Conservation (phyloP, 1,140 invertebrate species). For the Papilio polytes region DNA sequence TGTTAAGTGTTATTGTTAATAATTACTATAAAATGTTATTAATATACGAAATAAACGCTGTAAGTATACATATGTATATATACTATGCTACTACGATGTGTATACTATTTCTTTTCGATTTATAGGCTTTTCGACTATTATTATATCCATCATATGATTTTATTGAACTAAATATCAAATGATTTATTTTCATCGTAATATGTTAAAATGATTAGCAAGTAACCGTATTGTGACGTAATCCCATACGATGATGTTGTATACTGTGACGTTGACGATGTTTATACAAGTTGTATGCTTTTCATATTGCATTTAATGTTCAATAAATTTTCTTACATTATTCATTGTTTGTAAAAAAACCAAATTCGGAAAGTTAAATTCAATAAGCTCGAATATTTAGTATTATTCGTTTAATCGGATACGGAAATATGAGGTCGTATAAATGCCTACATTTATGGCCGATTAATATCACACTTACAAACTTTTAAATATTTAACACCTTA, state of each 20-base stretch:
- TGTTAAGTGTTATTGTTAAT: no score
- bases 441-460: not conserved
- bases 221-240: constrained; percentile 18
- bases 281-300: not conserved
- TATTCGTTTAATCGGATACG: constrained; percentile 4
- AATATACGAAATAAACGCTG: no score
- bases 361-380: not conserved
- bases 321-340: constrained; percentile 10
- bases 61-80: no score
- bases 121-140: not conserved
- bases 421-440: not conserved
- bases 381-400: not conserved
- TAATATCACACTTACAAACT: not conserved
- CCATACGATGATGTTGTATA: not conserved
- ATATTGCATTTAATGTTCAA: not conserved
- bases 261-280: not conserved
- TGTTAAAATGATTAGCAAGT: constrained; percentile 20
- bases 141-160: not conserved
- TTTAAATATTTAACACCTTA: constrained; percentile 10
- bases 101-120: not conserved
- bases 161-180: not conserved
- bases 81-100: no score
- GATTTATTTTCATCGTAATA: not conserved
- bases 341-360: not conserved
- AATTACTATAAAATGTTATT: no score